phyloP scores from a whole-genome alignment of 2,113 vertebrate genomes.

The Urocolius indicus region DNA sequence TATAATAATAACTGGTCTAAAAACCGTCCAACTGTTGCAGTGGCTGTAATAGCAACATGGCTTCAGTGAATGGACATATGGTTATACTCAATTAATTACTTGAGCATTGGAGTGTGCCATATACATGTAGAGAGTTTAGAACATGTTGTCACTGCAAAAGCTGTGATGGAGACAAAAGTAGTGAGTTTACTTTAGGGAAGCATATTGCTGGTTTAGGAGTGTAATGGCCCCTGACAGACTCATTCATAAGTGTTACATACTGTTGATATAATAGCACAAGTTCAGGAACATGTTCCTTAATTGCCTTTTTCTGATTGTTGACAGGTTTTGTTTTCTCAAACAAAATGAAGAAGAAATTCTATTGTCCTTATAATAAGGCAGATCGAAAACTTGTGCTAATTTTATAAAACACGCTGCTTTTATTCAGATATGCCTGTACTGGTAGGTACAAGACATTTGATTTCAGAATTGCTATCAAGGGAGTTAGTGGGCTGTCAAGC shows the following conservation, averaged over 20 bases:
- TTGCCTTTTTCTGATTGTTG: constrained; percentile 11
- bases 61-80: constrained; percentile 14
- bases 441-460: neutral
- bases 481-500: constrained; percentile 15
- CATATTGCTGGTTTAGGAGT: constrained; percentile 27
- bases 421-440: neutral
- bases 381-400: neutral
- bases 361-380: neutral
- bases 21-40: constrained; percentile 27
- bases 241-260: constrained; percentile 5
- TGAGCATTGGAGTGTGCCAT: neutral
- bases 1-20: constrained; percentile 1
- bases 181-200: constrained; percentile 7
- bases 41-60: neutral
- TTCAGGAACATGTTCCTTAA: constrained; percentile 29
- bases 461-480: constrained; percentile 23
- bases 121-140: constrained; percentile 21
- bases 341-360: neutral
- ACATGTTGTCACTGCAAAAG: constrained; percentile 31
- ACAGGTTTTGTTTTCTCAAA: constrained; percentile 23
- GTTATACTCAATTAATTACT: constrained; percentile 18
- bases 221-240: constrained; percentile 21
- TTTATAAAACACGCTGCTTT: neutral
- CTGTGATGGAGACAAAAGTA: neutral
- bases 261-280: neutral